These are phyloP conservation scores for Eidolon helvum DNA, from an alignment of 2,113 vertebrate genomes.

Conservation along the genomic window DNA sequence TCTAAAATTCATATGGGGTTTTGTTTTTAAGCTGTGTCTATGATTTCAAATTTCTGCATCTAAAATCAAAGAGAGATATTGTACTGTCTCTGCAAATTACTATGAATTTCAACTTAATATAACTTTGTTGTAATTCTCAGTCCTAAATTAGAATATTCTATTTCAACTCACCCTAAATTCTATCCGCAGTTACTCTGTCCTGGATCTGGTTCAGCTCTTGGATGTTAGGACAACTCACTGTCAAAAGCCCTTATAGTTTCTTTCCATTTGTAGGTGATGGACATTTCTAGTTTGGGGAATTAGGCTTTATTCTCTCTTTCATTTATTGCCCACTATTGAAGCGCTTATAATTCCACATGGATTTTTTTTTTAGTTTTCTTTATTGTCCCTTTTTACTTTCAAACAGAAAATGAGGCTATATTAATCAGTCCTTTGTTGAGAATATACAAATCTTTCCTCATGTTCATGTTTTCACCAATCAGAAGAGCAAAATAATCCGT, in stretches of 20 bases:
- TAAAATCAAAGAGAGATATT: background rate
- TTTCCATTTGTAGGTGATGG: background rate
- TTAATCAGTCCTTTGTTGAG: background rate
- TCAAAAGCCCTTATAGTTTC: background rate
- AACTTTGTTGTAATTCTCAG: background rate
- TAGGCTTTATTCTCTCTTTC: background rate
- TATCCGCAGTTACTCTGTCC: background rate
- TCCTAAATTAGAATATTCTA: background rate
- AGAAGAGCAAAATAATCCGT: background rate
- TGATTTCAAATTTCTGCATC: background rate
- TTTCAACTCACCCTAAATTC: background rate
- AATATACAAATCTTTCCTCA: background rate
- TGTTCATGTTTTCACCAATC: background rate
- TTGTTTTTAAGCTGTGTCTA: background rate
- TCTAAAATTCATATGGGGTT: background rate
- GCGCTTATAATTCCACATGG: background rate
- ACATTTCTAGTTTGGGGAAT: background rate
- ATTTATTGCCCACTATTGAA: background rate
- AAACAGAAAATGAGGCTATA: background rate
- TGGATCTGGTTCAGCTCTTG: background rate
- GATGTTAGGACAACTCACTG: background rate
- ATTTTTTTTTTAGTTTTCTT: conserved; percentile 1
- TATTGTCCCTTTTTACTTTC: background rate
- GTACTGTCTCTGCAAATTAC: background rate
- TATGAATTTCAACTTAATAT: conserved; percentile 11